Evolutionary conservation across 2,113 vertebrate species (phyloP).

Genomic region (Podilymbus podiceps): DNA sequence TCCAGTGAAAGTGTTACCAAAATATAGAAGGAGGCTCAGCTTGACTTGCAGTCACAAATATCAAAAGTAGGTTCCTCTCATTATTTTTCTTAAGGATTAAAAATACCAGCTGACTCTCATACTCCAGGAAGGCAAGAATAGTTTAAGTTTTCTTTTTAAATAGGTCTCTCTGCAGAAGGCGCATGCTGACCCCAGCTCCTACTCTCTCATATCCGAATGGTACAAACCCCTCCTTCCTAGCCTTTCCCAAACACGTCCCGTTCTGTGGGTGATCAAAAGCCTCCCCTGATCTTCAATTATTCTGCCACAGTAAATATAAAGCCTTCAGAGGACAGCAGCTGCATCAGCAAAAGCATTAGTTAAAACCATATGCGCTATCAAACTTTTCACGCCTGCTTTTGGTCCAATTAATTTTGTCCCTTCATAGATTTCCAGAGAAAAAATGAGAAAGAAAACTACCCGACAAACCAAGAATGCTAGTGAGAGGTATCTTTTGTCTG

Average conservation of each 20-base stretch:
- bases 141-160: not conserved
- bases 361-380: not conserved
- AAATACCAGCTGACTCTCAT: not conserved
- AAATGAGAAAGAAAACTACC: not conserved
- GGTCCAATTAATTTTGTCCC: constrained; percentile 22
- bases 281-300: constrained; percentile 8
- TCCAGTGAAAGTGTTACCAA: constrained; percentile 37
- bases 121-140: constrained; percentile 16
- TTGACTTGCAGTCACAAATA: not conserved
- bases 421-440: not conserved
- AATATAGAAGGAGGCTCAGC: constrained; percentile 46
- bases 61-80: constrained; percentile 11
- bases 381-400: not conserved
- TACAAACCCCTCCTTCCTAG: not conserved
- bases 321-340: not conserved
- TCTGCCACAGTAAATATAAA: constrained; percentile 28
- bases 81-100: not conserved
- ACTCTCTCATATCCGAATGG: not conserved
- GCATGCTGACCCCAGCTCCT: accelerated
- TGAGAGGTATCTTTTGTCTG: not conserved
- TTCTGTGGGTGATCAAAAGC: constrained; percentile 31
- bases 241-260: not conserved
- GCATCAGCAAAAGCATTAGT: not conserved
- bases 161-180: not conserved
- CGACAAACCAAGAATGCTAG: not conserved